Percentiles rank a stretch among this genome's conserved stretches.
phyloP scores from a whole-genome alignment of 1,140 invertebrate genomes.

The Drosophila nikananu region DNA sequence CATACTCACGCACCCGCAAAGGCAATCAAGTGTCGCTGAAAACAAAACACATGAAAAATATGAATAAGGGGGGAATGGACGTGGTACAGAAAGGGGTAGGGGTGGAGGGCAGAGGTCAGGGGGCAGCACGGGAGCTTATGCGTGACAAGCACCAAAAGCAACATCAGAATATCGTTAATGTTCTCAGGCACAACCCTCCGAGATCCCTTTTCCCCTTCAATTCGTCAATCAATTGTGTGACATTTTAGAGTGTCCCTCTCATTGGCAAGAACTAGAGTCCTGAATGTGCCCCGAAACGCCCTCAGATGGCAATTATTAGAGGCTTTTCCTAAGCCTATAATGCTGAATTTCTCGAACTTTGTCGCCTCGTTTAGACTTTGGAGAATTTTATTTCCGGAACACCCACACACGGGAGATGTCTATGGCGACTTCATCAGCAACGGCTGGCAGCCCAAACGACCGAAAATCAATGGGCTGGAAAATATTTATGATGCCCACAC shows the following conservation, averaged over 20 bases:
- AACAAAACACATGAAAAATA: slow-evolving; percentile 66
- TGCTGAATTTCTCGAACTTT: slow-evolving; percentile 38
- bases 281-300: slow-evolving; percentile 20
- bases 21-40: slow-evolving; percentile 76
- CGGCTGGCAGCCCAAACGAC: slow-evolving; percentile 74
- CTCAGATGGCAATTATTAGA: slow-evolving; percentile 33
- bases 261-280: background rate
- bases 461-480: slow-evolving; percentile 81
- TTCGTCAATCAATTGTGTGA: slow-evolving; percentile 28
- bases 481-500: slow-evolving; percentile 81
- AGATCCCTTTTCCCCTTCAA: slow-evolving; percentile 19
- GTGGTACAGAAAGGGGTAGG: background rate
- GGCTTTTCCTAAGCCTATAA: slow-evolving; percentile 34
- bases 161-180: slow-evolving; percentile 26
- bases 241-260: slow-evolving; percentile 14
- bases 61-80: background rate
- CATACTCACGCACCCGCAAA: slow-evolving; percentile 37
- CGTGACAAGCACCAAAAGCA: slow-evolving; percentile 60
- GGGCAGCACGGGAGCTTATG: slow-evolving; percentile 46
- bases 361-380: slow-evolving; percentile 36
- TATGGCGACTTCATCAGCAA: slow-evolving; percentile 73
- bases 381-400: slow-evolving; percentile 54
- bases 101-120: background rate
- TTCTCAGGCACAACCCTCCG: background rate
- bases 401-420: slow-evolving; percentile 18